These are phyloP conservation scores for Corbicula japonica DNA, from an alignment of 2,888 invertebrate genomes.

Conservation along the genomic window DNA sequence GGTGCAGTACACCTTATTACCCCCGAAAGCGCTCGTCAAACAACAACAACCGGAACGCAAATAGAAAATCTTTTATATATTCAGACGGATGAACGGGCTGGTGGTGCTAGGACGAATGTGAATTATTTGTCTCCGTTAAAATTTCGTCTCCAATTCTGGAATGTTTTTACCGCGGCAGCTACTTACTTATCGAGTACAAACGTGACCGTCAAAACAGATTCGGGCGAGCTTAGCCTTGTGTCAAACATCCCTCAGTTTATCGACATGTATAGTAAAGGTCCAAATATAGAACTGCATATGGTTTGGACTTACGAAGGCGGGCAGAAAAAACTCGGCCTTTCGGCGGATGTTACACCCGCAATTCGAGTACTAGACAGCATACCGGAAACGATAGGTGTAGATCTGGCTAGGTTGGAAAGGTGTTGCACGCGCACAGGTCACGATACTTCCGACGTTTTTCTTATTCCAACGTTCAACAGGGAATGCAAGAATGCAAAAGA, in stretches of 20 bases:
- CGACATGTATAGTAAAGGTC: background rate
- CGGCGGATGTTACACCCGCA: background rate
- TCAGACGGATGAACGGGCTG: no score
- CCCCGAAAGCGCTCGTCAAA: background rate
- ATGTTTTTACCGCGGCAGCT: background rate
- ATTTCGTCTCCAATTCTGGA: conserved; percentile 1
- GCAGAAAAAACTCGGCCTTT: background rate
- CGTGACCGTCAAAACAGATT: background rate
- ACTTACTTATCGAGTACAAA: background rate
- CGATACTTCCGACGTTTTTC: background rate
- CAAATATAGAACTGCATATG: conserved; percentile 1
- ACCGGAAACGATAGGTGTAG: background rate
- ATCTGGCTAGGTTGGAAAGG: background rate
- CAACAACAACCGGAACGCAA: no score
- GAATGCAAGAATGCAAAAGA: background rate
- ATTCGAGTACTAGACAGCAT: background rate
- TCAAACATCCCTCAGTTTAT: background rate
- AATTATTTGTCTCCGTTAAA: conserved; percentile 1
- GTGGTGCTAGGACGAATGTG: no score
- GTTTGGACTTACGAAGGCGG: background rate
- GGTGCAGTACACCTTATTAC: background rate
- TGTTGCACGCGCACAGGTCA: background rate
- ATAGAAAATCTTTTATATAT: no score
- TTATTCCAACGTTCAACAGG: background rate
- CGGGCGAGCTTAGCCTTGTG: background rate